phyloP scores from a whole-genome alignment of 1,140 invertebrate genomes.

The Eriosoma lanigerum region DNA sequence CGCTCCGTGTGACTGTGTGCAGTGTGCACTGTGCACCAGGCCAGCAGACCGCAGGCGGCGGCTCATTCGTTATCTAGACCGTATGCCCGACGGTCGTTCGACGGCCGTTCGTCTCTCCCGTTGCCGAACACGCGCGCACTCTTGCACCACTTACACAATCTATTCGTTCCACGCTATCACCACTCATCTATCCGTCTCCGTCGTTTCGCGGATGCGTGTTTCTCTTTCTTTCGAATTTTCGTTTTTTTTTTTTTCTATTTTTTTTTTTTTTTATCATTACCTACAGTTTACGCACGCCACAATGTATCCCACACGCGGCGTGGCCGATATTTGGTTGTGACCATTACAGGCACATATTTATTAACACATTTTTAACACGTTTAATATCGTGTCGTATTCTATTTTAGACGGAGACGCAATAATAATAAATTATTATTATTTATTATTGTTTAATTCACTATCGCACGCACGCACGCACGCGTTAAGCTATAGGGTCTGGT shows the following conservation, averaged over 20 bases:
- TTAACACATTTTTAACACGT: not conserved
- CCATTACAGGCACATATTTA: not conserved
- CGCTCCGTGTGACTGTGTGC: not conserved
- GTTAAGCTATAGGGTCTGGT: not conserved
- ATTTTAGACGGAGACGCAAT: not conserved
- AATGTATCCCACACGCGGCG: slow-evolving; percentile 28
- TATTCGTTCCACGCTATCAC: not conserved
- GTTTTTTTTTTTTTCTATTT: slow-evolving; percentile 10
- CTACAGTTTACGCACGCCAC: not conserved
- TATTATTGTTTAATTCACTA: not conserved
- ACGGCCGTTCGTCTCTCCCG: not conserved
- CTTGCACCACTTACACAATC: not conserved
- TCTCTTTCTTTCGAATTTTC: slow-evolving; percentile 14
- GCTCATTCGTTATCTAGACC: not conserved
- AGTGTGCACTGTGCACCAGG: not conserved
- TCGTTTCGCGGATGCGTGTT: not conserved
- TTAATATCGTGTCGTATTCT: not conserved
- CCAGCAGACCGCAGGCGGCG: not conserved
- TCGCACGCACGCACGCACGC: not conserved
- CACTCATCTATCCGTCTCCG: not conserved
- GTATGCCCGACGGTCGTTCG: not conserved
- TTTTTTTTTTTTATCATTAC: not conserved
- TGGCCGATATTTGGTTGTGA: not conserved
- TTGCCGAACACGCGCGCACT: not conserved
- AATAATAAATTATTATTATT: slow-evolving; percentile 7